Conservation (phyloP, 2,888 invertebrate genomes). For the Chrysina gloriosa region DNA sequence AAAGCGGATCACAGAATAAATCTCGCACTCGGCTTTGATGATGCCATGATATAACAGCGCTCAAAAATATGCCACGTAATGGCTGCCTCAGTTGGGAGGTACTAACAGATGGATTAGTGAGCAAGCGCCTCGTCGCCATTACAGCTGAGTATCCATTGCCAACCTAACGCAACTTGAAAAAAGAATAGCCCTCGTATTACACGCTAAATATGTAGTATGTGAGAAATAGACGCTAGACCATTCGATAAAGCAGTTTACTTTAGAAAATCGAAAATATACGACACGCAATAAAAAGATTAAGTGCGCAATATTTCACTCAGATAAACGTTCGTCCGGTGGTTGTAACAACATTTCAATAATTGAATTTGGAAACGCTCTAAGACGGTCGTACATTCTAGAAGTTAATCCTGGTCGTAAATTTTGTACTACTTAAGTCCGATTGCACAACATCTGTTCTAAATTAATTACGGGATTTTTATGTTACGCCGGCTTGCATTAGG, state of each 20-base stretch:
- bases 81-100: too few species aligned
- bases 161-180: too few species aligned
- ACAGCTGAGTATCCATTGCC: too few species aligned
- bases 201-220: too few species aligned
- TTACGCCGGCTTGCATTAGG: not conserved
- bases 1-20: too few species aligned
- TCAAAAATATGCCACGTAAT: too few species aligned
- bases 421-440: slow-evolving; percentile 12
- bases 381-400: not conserved
- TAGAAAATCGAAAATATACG: slow-evolving; percentile 14
- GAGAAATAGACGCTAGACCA: too few species aligned
- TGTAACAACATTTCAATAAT: slow-evolving; percentile 10
- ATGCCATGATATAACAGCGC: too few species aligned
- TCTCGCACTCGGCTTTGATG: too few species aligned
- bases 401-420: slow-evolving; percentile 23
- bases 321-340: not conserved
- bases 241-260: slow-evolving; percentile 22
- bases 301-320: slow-evolving; percentile 17
- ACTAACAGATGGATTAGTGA: too few species aligned
- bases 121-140: too few species aligned
- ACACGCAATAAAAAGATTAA: slow-evolving; percentile 17
- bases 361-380: not conserved
- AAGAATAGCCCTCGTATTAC: too few species aligned
- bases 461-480: slow-evolving; percentile 16
- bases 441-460: slow-evolving; percentile 11